Base-by-base conservation (phyloP, 2,113 vertebrate genomes). In the Callionymus lyra region DNA sequence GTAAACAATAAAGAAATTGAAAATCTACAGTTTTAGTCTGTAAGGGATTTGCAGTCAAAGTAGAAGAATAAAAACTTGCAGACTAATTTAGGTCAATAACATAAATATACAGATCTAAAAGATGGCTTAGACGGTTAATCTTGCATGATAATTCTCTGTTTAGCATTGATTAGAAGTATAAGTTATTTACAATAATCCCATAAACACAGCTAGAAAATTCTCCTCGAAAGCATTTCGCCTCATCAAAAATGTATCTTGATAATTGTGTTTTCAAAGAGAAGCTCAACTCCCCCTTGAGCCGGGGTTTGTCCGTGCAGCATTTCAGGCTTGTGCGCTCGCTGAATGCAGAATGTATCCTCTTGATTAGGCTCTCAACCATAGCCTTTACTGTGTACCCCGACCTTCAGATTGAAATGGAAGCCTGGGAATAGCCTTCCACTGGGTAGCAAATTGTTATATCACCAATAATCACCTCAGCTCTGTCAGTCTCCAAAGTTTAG, bases 171-270 rank as follows among this genome's bases (percentile, higher is more conserved):
- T 78, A 79, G 51, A 77, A 45, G 10, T 41, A 54, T 46, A 55
- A 62, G 76, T 79, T 79, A 75, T 55, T 60, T 76, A 79, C 68
- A 48, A 72, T 72, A 70, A 74, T 74, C 70, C 58, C 46, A 53
- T 47, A 71, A 57, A 62, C 66, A 68, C 66, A 45, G 44, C 48
- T 12, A 44, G 56, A 71, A 75, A 8, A 69, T 48, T 64, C 16
- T 42, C 49, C 69, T 46, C 33, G 42, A 59, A 74, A 27, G 55
- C 15, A 12, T 33, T 74, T 63, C 68, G 67, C 73, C 65, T 72
- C 67, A 65, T 75, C 49, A 54, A 44, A 77, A 68, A 52, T 50
- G 41, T 58, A 38, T 45, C 49, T 50, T 27, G 52, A 65, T 79
- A 79, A 77, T 79, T 72, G 59, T 11, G 54, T 68, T 74, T 58